Evolutionary conservation across 2,888 invertebrate genomes (phyloP).

Genomic region (Euplexia lucipara): DNA sequence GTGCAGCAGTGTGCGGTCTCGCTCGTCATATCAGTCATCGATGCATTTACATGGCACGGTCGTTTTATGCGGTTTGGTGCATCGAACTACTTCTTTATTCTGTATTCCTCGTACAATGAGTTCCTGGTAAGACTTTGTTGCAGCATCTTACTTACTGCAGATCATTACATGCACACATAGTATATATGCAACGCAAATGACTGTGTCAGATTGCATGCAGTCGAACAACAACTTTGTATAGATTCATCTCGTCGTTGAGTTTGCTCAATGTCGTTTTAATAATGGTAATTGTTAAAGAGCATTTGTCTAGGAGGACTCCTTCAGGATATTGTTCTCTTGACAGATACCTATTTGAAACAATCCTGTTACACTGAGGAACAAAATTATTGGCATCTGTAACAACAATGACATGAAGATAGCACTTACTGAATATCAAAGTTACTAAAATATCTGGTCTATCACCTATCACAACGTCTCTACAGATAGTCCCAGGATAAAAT

Average conservation of each 20-base stretch:
- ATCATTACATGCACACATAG: constrained; percentile 16
- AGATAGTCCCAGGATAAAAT: neutral
- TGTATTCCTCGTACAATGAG: constrained; percentile 85
- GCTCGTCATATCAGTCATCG: constrained; percentile 61
- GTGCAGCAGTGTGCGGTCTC: constrained; percentile 53
- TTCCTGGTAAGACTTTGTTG: constrained; percentile 85
- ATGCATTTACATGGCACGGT: constrained; percentile 65
- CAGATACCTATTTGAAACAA: no score
- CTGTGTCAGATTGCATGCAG: neutral
- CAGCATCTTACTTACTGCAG: constrained; percentile 43
- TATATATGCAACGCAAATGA: neutral
- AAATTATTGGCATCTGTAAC: neutral
- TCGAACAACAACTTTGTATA: neutral
- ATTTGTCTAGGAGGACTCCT: no score
- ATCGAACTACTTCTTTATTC: constrained; percentile 76
- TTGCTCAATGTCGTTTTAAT: neutral
- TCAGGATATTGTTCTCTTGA: neutral
- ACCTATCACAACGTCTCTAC: constrained; percentile 3
- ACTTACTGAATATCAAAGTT: neutral
- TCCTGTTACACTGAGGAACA: no score
- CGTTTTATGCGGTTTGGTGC: constrained; percentile 73
- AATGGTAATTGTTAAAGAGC: neutral
- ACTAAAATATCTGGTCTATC: constrained; percentile 3
- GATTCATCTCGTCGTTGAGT: neutral
- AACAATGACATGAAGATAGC: neutral